Evolutionary conservation across 2,797 vertebrate species (phyloP), one percentile per base, ranked within the genome.

Genomic region (Cuculus canorus): DNA sequence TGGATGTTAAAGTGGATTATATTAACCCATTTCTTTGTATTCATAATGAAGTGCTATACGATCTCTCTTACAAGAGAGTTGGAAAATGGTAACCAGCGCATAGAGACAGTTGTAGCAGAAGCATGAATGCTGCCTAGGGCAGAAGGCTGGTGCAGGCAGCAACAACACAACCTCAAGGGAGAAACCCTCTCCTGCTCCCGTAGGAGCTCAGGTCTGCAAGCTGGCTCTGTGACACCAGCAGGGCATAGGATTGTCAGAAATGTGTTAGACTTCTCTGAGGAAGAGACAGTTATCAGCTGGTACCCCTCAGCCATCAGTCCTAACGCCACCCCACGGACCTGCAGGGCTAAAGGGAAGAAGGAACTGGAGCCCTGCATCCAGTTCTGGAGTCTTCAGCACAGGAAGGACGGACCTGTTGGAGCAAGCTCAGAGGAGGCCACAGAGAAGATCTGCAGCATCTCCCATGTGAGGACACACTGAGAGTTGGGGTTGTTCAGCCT

Each of bases 231-330:
- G 13, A 43, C 33, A 75, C n/a, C 41, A 82, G 52, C 4, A 66
- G 35, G 27, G 27, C 17, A 78, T 10, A 73, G 35, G 10, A 11
- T 54, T 54, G 28, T 19, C 28, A 10, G 61, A 81, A 87, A 82
- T 0, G 1, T 4, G 5, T 24, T 11, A 8, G 13, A 37, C 2
- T 23, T 41, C 47, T 23, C 70, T 4, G 3, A 73, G 57, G 45
- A 92, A 64, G 16, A 15, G 8, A 60, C 13, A 47, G 13, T 22
- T 37, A 73, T 22, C 28, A 64, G 30, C 21, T 17, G 30, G 47
- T n/a, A 28, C 3, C 30, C 27, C 68, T 73, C 77, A 83, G 37
- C 17, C 57, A 28, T 11, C 61, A 54, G 25, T 39, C 23, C 54
- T 41, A 33, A 3, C 2, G 5, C 47, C 73, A 60, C 16, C 45